Percentiles rank a stretch among this genome's conserved stretches.
Conservation (phyloP, 2,113 vertebrate genomes). For the Lepisosteus oculatus region DNA sequence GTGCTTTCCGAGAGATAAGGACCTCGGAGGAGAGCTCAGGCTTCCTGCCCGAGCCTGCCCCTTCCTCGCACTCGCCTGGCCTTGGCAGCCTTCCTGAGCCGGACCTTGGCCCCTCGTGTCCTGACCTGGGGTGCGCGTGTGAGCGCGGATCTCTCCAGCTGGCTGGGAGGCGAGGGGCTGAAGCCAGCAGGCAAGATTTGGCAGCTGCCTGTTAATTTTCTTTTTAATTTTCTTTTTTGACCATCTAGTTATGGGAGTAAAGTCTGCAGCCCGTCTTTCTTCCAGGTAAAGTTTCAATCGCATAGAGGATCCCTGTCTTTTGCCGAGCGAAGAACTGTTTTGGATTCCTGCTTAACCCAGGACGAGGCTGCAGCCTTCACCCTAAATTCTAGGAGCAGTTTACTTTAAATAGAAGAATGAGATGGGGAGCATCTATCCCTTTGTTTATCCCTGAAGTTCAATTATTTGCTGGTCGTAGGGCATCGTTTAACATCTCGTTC, state of each 20-base stretch:
- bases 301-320: too few species aligned
- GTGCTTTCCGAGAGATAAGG: too few species aligned
- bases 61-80: too few species aligned
- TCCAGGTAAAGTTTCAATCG: too few species aligned
- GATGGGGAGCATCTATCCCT: slow-evolving; percentile 58
- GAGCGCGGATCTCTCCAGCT: too few species aligned
- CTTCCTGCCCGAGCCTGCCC: too few species aligned
- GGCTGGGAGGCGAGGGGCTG: slow-evolving; percentile 40
- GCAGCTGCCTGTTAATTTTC: slow-evolving; percentile 58
- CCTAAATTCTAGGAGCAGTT: slow-evolving; percentile 27
- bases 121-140: too few species aligned
- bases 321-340: not conserved
- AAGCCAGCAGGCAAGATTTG: slow-evolving; percentile 43
- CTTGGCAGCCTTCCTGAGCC: too few species aligned
- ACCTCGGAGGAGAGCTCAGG: too few species aligned
- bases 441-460: slow-evolving; percentile 25
- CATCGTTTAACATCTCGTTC: slow-evolving; percentile 53
- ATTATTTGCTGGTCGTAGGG: slow-evolving; percentile 22
- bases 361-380: slow-evolving; percentile 19
- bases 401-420: slow-evolving; percentile 53
- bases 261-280: slow-evolving; percentile 11
- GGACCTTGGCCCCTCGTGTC: too few species aligned
- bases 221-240: slow-evolving; percentile 1
- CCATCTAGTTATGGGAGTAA: slow-evolving; percentile 22
- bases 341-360: not conserved